Evolutionary conservation across 2,888 invertebrate genomes (phyloP).

Genomic region (Taphrorychus bicolor): DNA sequence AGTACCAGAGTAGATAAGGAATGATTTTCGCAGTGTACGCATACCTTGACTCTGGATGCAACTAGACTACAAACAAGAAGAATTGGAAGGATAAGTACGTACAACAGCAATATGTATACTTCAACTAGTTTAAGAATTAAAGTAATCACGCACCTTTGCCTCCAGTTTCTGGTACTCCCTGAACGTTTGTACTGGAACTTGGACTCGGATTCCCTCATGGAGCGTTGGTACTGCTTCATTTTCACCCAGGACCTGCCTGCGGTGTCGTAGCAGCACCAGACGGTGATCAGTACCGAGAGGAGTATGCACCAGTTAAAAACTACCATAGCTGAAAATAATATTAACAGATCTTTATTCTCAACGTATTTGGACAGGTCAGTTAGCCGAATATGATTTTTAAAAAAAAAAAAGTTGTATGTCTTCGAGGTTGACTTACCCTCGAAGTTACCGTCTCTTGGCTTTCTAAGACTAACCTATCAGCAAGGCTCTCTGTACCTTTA

Average conservation of each 20-base stretch:
- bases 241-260: constrained; percentile 91
- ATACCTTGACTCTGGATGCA: constrained; percentile 16
- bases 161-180: constrained; percentile 82
- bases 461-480: no score
- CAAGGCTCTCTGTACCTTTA: no score
- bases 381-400: no score
- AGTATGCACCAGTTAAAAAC: constrained; percentile 80
- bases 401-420: no score
- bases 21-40: constrained; percentile 30
- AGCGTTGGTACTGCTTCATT: constrained; percentile 86
- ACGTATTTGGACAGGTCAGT: no score
- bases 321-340: constrained; percentile 61
- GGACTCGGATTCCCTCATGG: constrained; percentile 79
- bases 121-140: no score
- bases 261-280: constrained; percentile 87
- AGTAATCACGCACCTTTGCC: constrained; percentile 70
- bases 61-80: constrained; percentile 26
- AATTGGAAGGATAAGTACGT: constrained; percentile 1
- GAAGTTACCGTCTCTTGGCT: no score
- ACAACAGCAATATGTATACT: neutral
- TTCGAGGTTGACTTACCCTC: no score
- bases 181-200: constrained; percentile 78
- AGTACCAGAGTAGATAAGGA: constrained; percentile 34
- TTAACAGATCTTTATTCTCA: no score
- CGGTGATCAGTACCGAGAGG: constrained; percentile 74